Conservation (phyloP, 1,140 invertebrate species). For the Camponotus pennsylvanicus region DNA sequence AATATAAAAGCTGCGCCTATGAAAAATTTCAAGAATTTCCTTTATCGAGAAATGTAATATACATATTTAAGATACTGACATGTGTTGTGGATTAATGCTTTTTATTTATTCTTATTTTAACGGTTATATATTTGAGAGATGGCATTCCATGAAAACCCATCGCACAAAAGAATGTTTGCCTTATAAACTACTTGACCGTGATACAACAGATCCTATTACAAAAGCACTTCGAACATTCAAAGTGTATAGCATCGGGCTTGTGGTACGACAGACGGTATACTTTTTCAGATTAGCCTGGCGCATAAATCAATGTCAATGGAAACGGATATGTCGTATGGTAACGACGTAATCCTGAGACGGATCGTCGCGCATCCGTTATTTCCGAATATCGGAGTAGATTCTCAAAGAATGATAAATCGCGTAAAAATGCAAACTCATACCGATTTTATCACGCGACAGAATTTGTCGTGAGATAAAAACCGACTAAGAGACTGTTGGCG, state of each 20-base stretch:
- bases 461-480: neutral
- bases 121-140: neutral
- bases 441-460: slow-evolving; percentile 2
- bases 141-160: neutral
- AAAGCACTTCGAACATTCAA: slow-evolving; percentile 23
- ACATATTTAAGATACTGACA: neutral
- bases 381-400: slow-evolving; percentile 34
- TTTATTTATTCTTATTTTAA: slow-evolving; percentile 5
- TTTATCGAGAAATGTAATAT: neutral
- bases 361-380: slow-evolving; percentile 58
- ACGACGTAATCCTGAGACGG: slow-evolving; percentile 56
- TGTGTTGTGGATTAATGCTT: slow-evolving; percentile 13
- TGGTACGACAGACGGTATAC: slow-evolving; percentile 11
- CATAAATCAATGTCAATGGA: slow-evolving; percentile 58
- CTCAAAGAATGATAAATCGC: slow-evolving; percentile 57
- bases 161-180: neutral
- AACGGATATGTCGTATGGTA: slow-evolving; percentile 3
- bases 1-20: neutral
- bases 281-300: slow-evolving; percentile 52
- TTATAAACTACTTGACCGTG: slow-evolving; percentile 34
- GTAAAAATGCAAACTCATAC: neutral
- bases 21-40: neutral
- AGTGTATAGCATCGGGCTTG: slow-evolving; percentile 13
- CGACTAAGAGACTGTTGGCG: neutral
- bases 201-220: slow-evolving; percentile 41